These are phyloP conservation scores for Zoanthus sociatus DNA, from an alignment of 92 coral and sea anemone species.

Conservation along the genomic window DNA sequence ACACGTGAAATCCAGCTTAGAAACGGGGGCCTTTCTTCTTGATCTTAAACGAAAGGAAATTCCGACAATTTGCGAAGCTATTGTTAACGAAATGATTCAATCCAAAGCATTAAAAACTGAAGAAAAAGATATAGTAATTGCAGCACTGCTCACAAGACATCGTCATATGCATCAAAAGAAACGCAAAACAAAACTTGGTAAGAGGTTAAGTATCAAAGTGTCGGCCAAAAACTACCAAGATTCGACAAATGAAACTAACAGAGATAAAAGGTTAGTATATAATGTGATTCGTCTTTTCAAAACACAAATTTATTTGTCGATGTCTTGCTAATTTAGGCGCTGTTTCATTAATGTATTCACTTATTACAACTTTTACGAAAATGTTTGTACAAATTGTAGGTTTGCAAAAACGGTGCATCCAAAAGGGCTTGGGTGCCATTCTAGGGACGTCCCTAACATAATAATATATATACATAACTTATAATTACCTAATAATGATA, in stretches of 20 bases:
- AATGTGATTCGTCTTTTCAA: background rate
- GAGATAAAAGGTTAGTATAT: background rate
- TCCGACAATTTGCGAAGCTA: slow-evolving; percentile 76
- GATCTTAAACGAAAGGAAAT: slow-evolving; percentile 74
- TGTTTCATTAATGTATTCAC: too few species aligned
- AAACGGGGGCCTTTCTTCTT: slow-evolving; percentile 74
- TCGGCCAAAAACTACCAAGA: slow-evolving; percentile 48
- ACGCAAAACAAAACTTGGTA: slow-evolving; percentile 22
- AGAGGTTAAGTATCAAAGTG: slow-evolving; percentile 52
- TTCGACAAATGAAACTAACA: background rate
- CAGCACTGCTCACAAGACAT: slow-evolving; percentile 86
- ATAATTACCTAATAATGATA: too few species aligned
- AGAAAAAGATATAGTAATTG: slow-evolving; percentile 71
- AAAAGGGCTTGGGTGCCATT: too few species aligned
- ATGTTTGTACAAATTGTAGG: too few species aligned
- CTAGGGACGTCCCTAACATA: too few species aligned
- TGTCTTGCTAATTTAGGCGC: too few species aligned
- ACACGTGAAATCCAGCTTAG: slow-evolving; percentile 75
- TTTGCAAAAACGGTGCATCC: too few species aligned
- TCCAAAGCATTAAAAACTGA: slow-evolving; percentile 56
- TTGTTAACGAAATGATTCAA: slow-evolving; percentile 67
- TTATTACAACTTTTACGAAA: too few species aligned
- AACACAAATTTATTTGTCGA: too few species aligned
- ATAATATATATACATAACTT: too few species aligned
- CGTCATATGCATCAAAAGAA: slow-evolving; percentile 85